Base-by-base conservation (phyloP, 1,140 invertebrate genomes). In the Teleogryllus occipitalis region DNA sequence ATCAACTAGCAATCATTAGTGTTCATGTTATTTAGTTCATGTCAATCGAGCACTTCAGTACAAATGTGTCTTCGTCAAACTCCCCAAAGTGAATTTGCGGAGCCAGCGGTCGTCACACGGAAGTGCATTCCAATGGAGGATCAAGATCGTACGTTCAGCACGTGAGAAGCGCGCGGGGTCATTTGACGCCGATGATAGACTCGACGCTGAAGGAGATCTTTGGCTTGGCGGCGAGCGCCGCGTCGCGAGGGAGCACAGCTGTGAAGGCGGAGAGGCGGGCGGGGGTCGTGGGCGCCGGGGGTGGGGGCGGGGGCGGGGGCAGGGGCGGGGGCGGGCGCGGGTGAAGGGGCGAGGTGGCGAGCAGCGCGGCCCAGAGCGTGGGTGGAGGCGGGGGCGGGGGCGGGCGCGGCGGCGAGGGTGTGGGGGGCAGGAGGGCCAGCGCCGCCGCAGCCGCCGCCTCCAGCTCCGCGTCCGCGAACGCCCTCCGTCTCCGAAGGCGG, bases 391-490 rank as follows among this genome's bases (percentile, higher is more conserved):
- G 65, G 18, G 81, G 72, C 22, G 80, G 27, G 39, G 18, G 73
- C 8, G 49, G 18, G 15, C 12, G 18, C 15, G 78, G 54, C 21
- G 18, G 18, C 10, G 54, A 7, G 2, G 18, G 10, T 7, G 54
- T 7, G 54, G 22, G 46, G 0, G 54, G 76, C 7, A 75, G 39
- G 39, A 74, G 49, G 47, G 78, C n/a, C 14, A 80, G n/a, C n/a
- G 80, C 39, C 0, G 78, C 47, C 47, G 84, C 81, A 83, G 87
- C 85, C 18, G 85, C 85, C 48, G 83, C 81, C 80, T 88, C 87
- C 75, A 88, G 82, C 82, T 88, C 87, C 74, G 84, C 85, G 82
- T 88, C 87, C 7, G 87, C 87, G 80, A 88, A 88, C 77, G 87
- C 87, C 39, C 85, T 82, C 65, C 87, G 82, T 82, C 87, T 88